Evolutionary conservation across 2,113 vertebrate genomes (phyloP).

Genomic region (Genyomyrus donnyi): DNA sequence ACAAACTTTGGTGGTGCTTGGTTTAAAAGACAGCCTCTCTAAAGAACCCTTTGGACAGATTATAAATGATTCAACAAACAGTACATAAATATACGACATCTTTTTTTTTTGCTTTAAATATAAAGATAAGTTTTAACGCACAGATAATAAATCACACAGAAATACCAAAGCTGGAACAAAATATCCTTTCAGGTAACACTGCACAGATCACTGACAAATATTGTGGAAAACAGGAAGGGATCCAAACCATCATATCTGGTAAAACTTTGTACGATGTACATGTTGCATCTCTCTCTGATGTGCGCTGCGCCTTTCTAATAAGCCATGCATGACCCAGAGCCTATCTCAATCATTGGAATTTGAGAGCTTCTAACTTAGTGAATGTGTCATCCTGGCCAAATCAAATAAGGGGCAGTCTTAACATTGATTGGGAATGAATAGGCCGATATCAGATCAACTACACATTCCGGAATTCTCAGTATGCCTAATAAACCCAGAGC

Average conservation of each 20-base stretch:
- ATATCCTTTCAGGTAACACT: background rate
- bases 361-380: background rate
- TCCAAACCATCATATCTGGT: too few species aligned
- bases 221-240: background rate
- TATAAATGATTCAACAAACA: background rate
- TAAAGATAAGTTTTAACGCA: background rate
- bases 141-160: background rate
- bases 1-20: background rate
- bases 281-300: background rate
- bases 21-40: background rate
- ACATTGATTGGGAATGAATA: background rate
- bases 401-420: background rate
- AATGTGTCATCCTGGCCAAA: background rate
- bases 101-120: background rate
- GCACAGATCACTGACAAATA: background rate
- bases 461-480: background rate
- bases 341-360: conserved; percentile 5
- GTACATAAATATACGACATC: background rate
- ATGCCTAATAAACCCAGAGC: background rate
- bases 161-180: background rate
- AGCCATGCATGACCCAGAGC: background rate
- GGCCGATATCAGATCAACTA: background rate
- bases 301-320: background rate
- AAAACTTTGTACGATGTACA: background rate
- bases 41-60: background rate